phyloP scores from a whole-genome alignment of 2,113 vertebrate species.

The Corydoras sp. region DNA sequence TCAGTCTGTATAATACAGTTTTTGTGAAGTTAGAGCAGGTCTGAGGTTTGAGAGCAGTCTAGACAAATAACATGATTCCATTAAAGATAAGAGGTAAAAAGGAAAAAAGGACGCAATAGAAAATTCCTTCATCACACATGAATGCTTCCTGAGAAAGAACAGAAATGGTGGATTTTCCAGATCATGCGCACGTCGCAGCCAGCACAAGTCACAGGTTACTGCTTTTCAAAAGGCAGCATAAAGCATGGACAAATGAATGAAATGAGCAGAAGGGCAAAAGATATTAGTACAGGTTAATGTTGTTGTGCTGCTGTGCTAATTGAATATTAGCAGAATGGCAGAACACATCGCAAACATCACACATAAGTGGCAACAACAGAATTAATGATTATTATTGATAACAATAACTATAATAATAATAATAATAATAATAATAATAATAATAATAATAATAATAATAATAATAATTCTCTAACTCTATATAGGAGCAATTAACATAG shows the following conservation, averaged over 20 bases:
- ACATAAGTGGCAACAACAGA: too few relatives aligned
- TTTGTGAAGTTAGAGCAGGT: neutral
- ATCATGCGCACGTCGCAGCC: constrained; percentile 12
- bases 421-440: too few relatives aligned
- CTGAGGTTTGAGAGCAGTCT: neutral
- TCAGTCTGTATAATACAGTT: neutral
- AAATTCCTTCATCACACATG: constrained; percentile 4
- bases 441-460: too few relatives aligned
- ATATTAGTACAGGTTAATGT: too few relatives aligned
- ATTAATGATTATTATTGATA: too few relatives aligned
- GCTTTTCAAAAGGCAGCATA: constrained; percentile 25
- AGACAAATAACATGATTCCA: constrained; percentile 25
- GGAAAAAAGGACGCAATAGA: neutral
- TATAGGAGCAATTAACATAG: too few relatives aligned
- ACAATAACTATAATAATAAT: too few relatives aligned
- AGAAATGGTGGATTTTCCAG: constrained; percentile 29
- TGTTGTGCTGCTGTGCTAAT: too few relatives aligned
- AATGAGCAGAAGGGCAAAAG: too few relatives aligned
- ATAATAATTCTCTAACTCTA: too few relatives aligned
- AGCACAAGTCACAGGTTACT: constrained; percentile 31
- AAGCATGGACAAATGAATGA: constrained; percentile 21
- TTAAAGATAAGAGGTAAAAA: constrained; percentile 26
- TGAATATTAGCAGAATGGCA: too few relatives aligned
- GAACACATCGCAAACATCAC: too few relatives aligned
- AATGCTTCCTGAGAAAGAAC: constrained; percentile 24